phyloP scores from a whole-genome alignment of 1,140 invertebrate species.

The Choristoneura fumiferana region DNA sequence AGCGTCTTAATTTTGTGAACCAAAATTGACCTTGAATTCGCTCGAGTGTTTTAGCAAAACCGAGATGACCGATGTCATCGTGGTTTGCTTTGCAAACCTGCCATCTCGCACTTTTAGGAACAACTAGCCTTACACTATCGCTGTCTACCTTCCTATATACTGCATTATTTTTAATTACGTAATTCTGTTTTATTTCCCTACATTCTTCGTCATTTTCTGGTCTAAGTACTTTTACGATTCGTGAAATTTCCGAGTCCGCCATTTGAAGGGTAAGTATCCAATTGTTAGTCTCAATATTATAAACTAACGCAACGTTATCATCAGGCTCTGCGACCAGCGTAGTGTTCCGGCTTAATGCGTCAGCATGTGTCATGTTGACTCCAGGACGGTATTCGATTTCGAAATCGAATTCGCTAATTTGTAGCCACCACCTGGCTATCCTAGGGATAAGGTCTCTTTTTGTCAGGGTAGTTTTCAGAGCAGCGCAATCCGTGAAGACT shows the following conservation, averaged over 20 bases:
- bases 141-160: background rate
- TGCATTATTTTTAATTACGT: conserved; percentile 25
- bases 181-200: conserved; percentile 32
- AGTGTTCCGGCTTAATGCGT: conserved; percentile 46
- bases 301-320: conserved; percentile 9
- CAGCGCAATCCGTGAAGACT: conserved; percentile 54
- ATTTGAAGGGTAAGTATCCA: conserved; percentile 35
- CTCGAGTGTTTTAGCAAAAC: background rate
- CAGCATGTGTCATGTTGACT: conserved; percentile 46
- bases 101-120: background rate
- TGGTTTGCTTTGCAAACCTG: too few species aligned
- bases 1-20: background rate
- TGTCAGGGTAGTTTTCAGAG: conserved; percentile 36
- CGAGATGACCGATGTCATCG: background rate
- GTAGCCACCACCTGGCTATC: conserved; percentile 52
- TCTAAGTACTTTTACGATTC: conserved; percentile 29
- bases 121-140: background rate
- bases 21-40: background rate
- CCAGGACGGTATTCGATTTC: conserved; percentile 47
- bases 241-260: conserved; percentile 15
- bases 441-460: conserved; percentile 45
- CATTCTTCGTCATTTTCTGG: conserved; percentile 28
- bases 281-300: conserved; percentile 23
- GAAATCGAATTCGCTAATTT: conserved; percentile 44
- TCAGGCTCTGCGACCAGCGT: conserved; percentile 13